Conservation (phyloP, 2,113 vertebrate species). For the Odontesthes bonariensis region DNA sequence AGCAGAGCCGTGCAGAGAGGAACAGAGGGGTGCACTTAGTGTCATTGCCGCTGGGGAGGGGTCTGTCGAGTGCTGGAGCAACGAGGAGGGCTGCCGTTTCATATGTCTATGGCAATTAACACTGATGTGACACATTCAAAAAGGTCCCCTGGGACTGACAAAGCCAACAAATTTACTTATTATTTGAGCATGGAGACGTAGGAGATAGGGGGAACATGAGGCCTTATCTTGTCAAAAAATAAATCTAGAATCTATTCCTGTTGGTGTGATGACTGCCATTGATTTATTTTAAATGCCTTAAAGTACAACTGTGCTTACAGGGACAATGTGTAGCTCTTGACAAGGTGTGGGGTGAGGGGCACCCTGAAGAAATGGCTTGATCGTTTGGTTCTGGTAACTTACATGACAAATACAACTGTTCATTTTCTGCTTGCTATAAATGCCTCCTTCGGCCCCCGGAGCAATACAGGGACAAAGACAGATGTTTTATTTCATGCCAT, state of each 20-base stretch:
- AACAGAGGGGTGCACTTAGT: conserved; percentile 75
- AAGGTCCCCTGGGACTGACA: conserved; percentile 74
- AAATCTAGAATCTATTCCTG: conserved; percentile 69
- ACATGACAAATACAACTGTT: conserved; percentile 77
- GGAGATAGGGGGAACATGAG: conserved; percentile 24
- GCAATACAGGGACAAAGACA: conserved; percentile 73
- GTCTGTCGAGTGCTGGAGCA: conserved; percentile 48
- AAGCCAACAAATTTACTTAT: conserved; percentile 81
- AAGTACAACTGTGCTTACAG: conserved; percentile 70
- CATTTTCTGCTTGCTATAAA: conserved; percentile 76
- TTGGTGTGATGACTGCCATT: conserved; percentile 64
- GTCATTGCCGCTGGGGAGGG: conserved; percentile 71
- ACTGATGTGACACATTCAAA: conserved; percentile 78
- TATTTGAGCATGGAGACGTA: conserved; percentile 59
- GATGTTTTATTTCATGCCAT: conserved; percentile 78
- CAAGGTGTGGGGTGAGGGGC: conserved; percentile 26
- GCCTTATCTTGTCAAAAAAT: conserved; percentile 68
- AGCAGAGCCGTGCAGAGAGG: conserved; percentile 57
- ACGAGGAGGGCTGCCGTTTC: conserved; percentile 60
- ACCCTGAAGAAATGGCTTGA: conserved; percentile 75
- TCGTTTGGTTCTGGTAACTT: conserved; percentile 73
- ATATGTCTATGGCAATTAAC: conserved; percentile 79
- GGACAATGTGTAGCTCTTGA: conserved; percentile 64
- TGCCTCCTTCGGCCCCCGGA: conserved; percentile 70
- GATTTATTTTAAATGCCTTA: conserved; percentile 64